phyloP scores from a whole-genome alignment of 2,113 vertebrate genomes.

The Ochotona curzoniae region DNA sequence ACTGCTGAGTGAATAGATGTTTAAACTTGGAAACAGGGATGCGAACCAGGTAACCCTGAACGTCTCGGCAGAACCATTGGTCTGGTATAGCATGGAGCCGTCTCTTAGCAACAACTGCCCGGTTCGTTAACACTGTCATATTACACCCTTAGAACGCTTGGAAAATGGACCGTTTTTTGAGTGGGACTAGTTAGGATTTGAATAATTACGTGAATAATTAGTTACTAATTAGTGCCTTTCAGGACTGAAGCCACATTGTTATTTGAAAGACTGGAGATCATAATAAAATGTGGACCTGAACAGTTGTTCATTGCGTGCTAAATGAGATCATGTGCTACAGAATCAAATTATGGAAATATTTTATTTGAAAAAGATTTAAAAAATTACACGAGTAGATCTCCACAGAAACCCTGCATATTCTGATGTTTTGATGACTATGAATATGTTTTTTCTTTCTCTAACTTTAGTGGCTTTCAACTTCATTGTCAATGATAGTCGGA shows the following conservation, averaged over 20 bases:
- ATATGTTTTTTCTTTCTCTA: constrained; percentile 4
- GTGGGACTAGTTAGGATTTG: neutral
- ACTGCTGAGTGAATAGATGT: neutral
- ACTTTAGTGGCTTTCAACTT: constrained; percentile 96
- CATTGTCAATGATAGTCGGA: constrained; percentile 94
- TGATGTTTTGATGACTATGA: neutral
- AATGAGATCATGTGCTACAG: no score
- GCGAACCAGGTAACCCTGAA: neutral
- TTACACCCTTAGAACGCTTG: neutral
- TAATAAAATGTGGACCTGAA: neutral
- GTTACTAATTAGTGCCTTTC: neutral
- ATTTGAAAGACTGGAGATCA: neutral
- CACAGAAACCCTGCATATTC: neutral
- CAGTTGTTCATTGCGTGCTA: neutral
- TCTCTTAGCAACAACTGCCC: neutral
- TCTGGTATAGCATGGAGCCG: neutral
- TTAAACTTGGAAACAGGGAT: neutral
- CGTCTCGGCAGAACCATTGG: neutral
- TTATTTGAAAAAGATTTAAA: no score
- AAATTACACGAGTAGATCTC: neutral
- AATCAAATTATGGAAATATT: no score
- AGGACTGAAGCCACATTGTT: constrained; percentile 16
- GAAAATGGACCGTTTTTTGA: neutral
- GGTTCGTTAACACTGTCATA: neutral
- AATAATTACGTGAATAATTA: neutral